These are phyloP conservation scores for Oenanthe melanoleuca DNA, from an alignment of 2,113 vertebrate species.

Conservation along the genomic window DNA sequence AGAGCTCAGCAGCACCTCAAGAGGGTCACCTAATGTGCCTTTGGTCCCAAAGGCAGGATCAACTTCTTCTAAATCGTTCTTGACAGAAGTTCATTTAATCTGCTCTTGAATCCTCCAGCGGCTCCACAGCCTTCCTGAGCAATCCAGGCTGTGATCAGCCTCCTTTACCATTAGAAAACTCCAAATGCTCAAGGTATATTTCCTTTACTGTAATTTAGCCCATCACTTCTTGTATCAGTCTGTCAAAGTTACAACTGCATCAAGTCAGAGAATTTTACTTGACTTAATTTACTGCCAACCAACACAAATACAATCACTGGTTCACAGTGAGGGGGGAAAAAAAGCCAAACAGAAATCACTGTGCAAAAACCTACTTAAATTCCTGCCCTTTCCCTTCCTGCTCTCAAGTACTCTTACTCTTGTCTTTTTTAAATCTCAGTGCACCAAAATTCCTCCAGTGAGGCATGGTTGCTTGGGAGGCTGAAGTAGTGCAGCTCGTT, in stretches of 20 bases:
- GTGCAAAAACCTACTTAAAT: background rate
- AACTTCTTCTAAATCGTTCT: constrained; percentile 46
- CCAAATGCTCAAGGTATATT: background rate
- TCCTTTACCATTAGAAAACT: constrained; percentile 14
- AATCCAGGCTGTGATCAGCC: background rate
- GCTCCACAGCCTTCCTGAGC: background rate
- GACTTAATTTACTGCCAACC: background rate
- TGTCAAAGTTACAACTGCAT: background rate
- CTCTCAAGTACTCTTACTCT: background rate
- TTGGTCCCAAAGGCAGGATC: constrained; percentile 21
- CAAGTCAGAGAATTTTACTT: background rate
- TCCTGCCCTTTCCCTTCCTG: background rate
- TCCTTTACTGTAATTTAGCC: constrained; percentile 17
- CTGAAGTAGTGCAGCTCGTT: background rate
- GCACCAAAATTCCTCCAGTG: background rate
- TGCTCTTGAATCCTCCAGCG: constrained; percentile 15
- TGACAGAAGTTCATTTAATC: constrained; percentile 63
- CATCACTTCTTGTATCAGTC: background rate
- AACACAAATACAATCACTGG: background rate
- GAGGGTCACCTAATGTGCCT: constrained; percentile 25
- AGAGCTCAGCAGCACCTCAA: constrained; percentile 31
- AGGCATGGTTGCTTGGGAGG: background rate
- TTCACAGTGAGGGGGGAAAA: background rate
- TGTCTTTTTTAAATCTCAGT: background rate
- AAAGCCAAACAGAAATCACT: background rate